Base-by-base conservation (phyloP, 2,888 invertebrate genomes). In the Uloborus plumipes region DNA sequence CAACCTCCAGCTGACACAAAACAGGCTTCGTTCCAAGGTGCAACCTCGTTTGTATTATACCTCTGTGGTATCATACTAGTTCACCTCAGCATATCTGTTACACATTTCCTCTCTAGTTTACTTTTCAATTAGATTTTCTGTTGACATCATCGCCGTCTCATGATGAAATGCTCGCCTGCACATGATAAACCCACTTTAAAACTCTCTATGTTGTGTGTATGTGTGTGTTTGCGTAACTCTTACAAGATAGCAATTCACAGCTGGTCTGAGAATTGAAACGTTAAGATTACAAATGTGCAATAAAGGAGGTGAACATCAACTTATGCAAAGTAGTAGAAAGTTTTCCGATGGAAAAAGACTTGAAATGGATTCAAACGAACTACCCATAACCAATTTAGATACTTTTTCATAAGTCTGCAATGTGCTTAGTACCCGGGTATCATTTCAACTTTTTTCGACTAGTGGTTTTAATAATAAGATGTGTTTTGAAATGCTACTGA, bases 261-360 rank as follows among this genome's bases (percentile, higher is more conserved):
- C 79, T 79, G 79, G 79, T 62, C 79, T 73, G 73, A n/a, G 79
- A 79, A 73, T 79, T 79, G 79, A 51, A 49, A n/a, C 22, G 55
- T 62, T 51, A 59, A 65, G 58, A 39, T 49, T 26, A 39, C n/a
- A 70, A 18, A 67, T 62, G 79, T 79, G 79, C 79, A 69, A 73
- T 73, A 73, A 55, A 55, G 26, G 11, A n/a, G 50, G 18, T 18
- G 15, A 13, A 66, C 22, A 51, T 15, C 15, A 66, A 50, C 16
- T 14, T 49, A 47, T 9, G 64, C 16, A 51, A 22, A 20, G 66
- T 51, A 26, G 51, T 66, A 66, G 66, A 66, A 51, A 2, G 51
- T 66, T n/a, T 65, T 11, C 20, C 20, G 55, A 55, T 11, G 55
- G 55, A n/a, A 20, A 55, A 55, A 55, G 20, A 18, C 18, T 55